These are phyloP conservation scores for Lithophane socia DNA, from an alignment of 2,888 invertebrate genomes.

Conservation along the genomic window DNA sequence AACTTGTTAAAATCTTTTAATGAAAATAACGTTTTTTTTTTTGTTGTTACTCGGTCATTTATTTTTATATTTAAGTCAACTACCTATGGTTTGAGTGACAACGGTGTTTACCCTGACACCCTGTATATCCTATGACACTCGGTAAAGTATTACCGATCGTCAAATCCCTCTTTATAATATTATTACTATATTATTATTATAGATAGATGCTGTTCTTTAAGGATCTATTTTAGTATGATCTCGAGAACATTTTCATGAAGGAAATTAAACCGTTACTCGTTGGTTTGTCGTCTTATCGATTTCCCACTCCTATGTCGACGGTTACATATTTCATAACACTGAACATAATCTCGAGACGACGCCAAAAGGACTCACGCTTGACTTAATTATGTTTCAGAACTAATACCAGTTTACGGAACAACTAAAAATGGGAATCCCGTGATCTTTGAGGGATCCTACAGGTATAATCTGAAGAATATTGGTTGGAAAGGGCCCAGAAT, in stretches of 20 bases:
- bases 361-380: not conserved
- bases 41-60: no score
- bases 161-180: no score
- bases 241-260: no score
- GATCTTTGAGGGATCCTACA: conserved; percentile 37
- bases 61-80: no score
- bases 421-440: conserved; percentile 56
- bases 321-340: not conserved
- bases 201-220: not conserved
- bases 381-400: conserved; percentile 5
- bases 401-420: conserved; percentile 18
- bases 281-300: not conserved
- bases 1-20: no score
- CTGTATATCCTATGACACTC: no score
- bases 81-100: no score
- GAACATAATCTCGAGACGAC: not conserved
- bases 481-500: not conserved
- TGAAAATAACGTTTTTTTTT: no score
- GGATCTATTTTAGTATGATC: not conserved
- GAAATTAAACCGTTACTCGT: not conserved
- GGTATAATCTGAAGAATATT: conserved; percentile 25
- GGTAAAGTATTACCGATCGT: no score
- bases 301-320: not conserved
- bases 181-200: no score
- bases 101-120: no score